Base-by-base conservation (phyloP, 2,113 vertebrate genomes). In the Microtus richardsoni region DNA sequence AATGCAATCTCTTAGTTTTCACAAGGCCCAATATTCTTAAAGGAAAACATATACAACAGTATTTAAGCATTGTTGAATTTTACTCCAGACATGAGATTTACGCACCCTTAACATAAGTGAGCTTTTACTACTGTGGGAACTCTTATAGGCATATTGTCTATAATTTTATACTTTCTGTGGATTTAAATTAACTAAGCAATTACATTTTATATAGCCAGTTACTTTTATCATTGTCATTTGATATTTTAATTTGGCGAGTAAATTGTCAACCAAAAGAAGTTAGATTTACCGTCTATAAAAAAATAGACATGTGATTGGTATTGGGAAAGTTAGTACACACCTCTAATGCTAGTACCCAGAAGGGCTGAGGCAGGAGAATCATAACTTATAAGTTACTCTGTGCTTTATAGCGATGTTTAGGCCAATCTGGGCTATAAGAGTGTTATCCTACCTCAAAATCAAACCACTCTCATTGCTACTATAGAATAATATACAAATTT, bases 51-150 rank as follows among this genome's bases (percentile, higher is more conserved):
- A 11, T 41, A 39, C 2, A 22, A 54, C 1, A 36, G 44, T 83
- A 79, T 60, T 74, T 88, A 92, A 92, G 70, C 8, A 47, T 1
- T 64, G 26, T 79, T 93, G n/a, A 96, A 75, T 70, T 70, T 88
- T 52, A 91, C 36, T 4, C 0, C 19, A 82, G 82, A 83, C 13
- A 54, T 49, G 7, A 28, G 75, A 68, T 71, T 39, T 90, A 33
- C 60, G 0, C 33, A 73, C 17, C 1, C 22, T 89, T 71, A 91
- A 87, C 49, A 70, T 90, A n/a, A 88, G 21, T 52, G 68, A 80
- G 8, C n/a, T 91, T 91, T 44, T 66, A 49, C 10, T 93, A 58
- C 10, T 91, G 54, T 44, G 36, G 39, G 60, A 89, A 89, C 26
- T 44, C 7, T 58, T 80, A 0, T 12, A 62, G 26, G 1, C 4